Evolutionary conservation across 2,113 vertebrate species (phyloP).

Genomic region (Taurulus bubalis): DNA sequence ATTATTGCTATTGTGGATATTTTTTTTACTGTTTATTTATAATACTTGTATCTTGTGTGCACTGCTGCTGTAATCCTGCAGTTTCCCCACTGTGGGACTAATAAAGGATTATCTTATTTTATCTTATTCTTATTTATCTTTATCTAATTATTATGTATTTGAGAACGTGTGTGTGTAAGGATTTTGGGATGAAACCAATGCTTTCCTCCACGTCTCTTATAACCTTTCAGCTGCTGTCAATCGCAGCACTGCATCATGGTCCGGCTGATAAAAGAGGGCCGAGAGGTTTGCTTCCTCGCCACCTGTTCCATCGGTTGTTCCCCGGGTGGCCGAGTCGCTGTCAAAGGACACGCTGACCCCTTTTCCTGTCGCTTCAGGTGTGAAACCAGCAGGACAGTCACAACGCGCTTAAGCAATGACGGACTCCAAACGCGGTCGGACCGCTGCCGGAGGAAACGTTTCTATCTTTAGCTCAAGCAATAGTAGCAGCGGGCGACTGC

Average conservation of each 20-base stretch:
- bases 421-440: too few species aligned
- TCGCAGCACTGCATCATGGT: conserved; percentile 19
- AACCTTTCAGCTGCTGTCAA: conserved; percentile 34
- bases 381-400: neutral
- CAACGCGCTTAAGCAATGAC: neutral
- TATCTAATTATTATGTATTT: too few species aligned
- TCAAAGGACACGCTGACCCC: neutral
- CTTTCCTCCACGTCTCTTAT: conserved; percentile 15
- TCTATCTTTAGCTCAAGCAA: too few species aligned
- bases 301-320: conserved; percentile 35
- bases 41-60: too few species aligned
- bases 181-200: neutral
- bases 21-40: too few species aligned
- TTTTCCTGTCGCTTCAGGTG: too few species aligned
- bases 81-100: too few species aligned
- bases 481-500: too few species aligned
- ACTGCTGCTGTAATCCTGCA: too few species aligned
- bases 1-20: too few species aligned
- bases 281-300: conserved; percentile 15
- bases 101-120: too few species aligned
- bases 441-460: neutral
- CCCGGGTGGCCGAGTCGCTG: neutral
- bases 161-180: neutral
- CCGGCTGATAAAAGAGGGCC: conserved; percentile 27
- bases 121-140: too few species aligned